Conservation (phyloP, 2,113 vertebrate genomes). For the Meriones unguiculatus region DNA sequence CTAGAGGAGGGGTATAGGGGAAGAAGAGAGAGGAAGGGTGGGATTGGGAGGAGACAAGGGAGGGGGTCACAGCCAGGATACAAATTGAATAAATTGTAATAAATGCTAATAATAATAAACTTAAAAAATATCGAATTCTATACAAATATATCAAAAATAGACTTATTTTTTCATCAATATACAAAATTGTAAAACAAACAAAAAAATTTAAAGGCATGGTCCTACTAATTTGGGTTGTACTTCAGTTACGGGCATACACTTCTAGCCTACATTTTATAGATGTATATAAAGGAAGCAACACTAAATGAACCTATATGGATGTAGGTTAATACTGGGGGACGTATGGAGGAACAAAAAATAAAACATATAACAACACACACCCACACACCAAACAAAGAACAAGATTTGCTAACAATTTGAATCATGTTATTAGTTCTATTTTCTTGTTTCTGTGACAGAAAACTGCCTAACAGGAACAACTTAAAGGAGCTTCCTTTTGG, state of each 20-base stretch:
- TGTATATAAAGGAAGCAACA: not conserved
- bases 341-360: not conserved
- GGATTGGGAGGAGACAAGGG: no score
- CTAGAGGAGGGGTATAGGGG: no score
- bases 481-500: not conserved
- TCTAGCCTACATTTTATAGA: slow-evolving; percentile 6
- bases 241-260: fast-evolving
- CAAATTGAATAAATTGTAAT: no score
- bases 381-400: not conserved
- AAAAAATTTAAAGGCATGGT: not conserved
- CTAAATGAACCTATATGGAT: not conserved
- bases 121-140: no score
- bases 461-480: not conserved
- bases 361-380: not conserved
- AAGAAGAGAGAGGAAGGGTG: no score
- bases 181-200: no score
- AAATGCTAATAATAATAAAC: no score
- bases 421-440: not conserved
- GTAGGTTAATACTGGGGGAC: not conserved
- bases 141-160: no score
- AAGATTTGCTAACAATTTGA: not conserved
- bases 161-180: no score
- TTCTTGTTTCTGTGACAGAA: not conserved
- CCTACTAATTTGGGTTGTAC: not conserved
- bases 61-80: no score